Base-by-base conservation (phyloP, 2,888 invertebrate genomes). In the Polylopha cassiicola region DNA sequence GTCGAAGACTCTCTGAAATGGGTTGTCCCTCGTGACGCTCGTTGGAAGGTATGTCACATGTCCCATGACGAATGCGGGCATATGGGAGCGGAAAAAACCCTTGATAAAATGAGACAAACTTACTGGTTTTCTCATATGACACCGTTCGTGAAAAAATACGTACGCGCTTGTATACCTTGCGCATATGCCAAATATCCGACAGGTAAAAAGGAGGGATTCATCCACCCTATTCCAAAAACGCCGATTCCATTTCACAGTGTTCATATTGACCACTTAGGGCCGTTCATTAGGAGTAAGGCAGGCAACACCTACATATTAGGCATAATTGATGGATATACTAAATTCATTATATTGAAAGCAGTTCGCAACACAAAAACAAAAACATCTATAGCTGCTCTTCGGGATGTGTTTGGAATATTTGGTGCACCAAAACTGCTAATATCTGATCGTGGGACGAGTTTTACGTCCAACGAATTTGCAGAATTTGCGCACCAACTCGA, bases 1-100 rank as follows among this genome's bases (percentile, higher is more conserved):
- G 26, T 36, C 1, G 36, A 8, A 1, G 36, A 26, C 2, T 14
- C 16, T 6, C 14, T 20, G 6, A 30, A 7, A 15, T 41, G 41
- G 41, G 41, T 16, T 1, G 41, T 36, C 1, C 34, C 36, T 6
- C 17, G 21, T 6, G 34, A 36, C 7, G 33, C 34, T 3, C 13
- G 46, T 3, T 51, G 44, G 49, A 50, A 49, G 31, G 38, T 58
- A 4, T 26, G 50, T 1, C 29, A 44, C 23, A 9, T 34, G 3
- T 41, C 22, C 7, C 53, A 58, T 28, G 54, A 55, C 31, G 47
- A 51, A 7, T 21, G 39, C 16, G 58, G 55, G 5, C 57, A 58
- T 32, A 51, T 50, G 13, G 28, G 36, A 3, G 18, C 34, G 3
- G 51, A 55, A 7, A 54, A 55, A 32, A 55, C 51, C 8, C 11